Percentiles rank a stretch among this genome's conserved stretches.
Conservation (phyloP, 1,140 invertebrate genomes). For the Venturia canescens region DNA sequence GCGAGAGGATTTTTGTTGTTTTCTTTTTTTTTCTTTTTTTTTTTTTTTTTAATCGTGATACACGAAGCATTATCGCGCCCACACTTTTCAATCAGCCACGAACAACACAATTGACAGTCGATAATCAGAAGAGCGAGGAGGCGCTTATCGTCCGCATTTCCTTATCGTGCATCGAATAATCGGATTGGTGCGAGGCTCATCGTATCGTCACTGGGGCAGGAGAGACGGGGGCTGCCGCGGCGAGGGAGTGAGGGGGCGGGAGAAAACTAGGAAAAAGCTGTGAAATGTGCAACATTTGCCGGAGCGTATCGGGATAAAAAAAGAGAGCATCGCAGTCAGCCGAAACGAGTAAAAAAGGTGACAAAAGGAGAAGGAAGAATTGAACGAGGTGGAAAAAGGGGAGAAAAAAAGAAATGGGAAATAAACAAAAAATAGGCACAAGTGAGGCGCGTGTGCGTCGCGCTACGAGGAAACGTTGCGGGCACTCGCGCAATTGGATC, state of each 20-base stretch:
- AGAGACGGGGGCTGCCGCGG: too few relatives aligned
- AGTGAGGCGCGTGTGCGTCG: not conserved
- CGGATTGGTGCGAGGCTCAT: not conserved
- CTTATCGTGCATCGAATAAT: not conserved
- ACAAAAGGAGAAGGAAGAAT: not conserved
- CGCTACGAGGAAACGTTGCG: not conserved
- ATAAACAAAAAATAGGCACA: not conserved
- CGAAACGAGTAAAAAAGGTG: not conserved
- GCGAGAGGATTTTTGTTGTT: too few relatives aligned
- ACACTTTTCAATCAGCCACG: too few relatives aligned
- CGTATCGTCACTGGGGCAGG: not conserved
- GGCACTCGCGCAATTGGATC: conserved; percentile 47
- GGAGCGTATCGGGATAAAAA: not conserved
- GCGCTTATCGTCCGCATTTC: too few relatives aligned
- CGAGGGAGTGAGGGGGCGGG: not conserved
- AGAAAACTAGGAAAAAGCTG: not conserved
- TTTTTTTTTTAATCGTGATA: too few relatives aligned
- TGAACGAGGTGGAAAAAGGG: too few relatives aligned
- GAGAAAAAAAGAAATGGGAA: not conserved
- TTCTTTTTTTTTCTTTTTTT: too few relatives aligned
- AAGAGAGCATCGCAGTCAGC: not conserved
- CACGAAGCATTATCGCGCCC: too few relatives aligned
- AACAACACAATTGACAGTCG: too few relatives aligned
- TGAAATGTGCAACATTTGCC: not conserved
- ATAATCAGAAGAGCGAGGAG: too few relatives aligned